Percentiles rank a stretch among this genome's conserved stretches.
These are phyloP conservation scores for Tinea trinotella DNA, from an alignment of 2,888 invertebrate genomes.

Conservation along the genomic window DNA sequence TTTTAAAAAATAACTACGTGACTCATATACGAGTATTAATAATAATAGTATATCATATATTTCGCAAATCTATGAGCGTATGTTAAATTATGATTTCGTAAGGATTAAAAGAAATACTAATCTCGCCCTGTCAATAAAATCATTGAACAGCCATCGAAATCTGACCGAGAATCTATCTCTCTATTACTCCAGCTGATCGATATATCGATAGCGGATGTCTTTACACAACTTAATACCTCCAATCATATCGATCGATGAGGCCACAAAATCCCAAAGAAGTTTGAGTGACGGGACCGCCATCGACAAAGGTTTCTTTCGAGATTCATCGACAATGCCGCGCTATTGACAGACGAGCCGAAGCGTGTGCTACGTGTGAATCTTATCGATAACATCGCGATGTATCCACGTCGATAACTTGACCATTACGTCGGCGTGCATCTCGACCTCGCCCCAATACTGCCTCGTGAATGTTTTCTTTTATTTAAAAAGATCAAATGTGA, in stretches of 20 bases:
- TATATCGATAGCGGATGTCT: constrained; percentile 38
- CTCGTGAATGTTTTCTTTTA: not conserved
- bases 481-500: constrained; percentile 1
- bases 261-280: constrained; percentile 55
- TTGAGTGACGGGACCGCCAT: constrained; percentile 71
- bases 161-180: constrained; percentile 1
- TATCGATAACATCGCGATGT: constrained; percentile 56
- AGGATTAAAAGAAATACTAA: constrained; percentile 14
- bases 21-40: no score
- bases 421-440: constrained; percentile 40
- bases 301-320: constrained; percentile 45
- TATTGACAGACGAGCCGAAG: constrained; percentile 57
- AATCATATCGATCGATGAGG: constrained; percentile 29
- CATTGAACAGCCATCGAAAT: constrained; percentile 12
- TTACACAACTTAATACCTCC: constrained; percentile 57
- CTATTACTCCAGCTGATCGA: constrained; percentile 20
- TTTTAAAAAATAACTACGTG: no score
- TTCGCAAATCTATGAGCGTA: not conserved
- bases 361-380: constrained; percentile 71
- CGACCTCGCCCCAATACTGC: not conserved
- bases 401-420: constrained; percentile 53
- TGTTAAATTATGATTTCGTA: not conserved
- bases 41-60: no score
- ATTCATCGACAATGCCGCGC: constrained; percentile 63
- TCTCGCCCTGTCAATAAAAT: constrained; percentile 18